Conservation (phyloP, 2,797 vertebrate genomes). For the Premnoplex brunnescens region DNA sequence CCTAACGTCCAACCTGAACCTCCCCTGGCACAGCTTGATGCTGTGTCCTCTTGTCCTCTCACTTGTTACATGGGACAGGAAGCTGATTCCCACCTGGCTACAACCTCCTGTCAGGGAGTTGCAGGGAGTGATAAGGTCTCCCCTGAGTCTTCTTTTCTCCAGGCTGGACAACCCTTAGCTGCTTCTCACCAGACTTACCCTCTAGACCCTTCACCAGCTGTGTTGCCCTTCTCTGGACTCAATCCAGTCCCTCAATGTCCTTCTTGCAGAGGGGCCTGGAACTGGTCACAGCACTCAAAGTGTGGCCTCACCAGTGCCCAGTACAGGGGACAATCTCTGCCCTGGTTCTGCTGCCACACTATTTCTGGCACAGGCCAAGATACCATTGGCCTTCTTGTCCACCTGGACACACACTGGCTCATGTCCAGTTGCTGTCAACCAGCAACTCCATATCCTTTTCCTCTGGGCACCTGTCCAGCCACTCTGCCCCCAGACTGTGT, state of each 20-base stretch:
- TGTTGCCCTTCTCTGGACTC: neutral
- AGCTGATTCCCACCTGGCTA: neutral
- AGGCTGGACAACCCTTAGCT: neutral
- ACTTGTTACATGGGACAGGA: neutral
- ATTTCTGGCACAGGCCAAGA: neutral
- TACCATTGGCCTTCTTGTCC: neutral
- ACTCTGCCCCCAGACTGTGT: neutral
- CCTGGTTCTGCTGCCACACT: neutral
- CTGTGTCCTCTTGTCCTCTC: neutral
- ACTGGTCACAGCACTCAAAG: neutral
- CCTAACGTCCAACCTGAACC: neutral
- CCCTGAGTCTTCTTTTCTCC: neutral
- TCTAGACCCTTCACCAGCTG: neutral
- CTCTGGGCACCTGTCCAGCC: neutral
- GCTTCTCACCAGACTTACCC: neutral
- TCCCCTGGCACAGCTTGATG: neutral
- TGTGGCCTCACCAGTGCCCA: neutral
- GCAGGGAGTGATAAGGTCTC: neutral
- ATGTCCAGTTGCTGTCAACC: neutral
- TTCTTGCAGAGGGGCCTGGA: neutral
- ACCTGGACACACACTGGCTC: neutral
- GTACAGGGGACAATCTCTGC: neutral
- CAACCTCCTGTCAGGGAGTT: neutral
- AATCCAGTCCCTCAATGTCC: neutral
- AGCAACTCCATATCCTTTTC: neutral